Percentiles rank a stretch among this genome's conserved stretches.
Conservation (phyloP, 2,888 invertebrate species). For the Ectemnius lituratus region DNA sequence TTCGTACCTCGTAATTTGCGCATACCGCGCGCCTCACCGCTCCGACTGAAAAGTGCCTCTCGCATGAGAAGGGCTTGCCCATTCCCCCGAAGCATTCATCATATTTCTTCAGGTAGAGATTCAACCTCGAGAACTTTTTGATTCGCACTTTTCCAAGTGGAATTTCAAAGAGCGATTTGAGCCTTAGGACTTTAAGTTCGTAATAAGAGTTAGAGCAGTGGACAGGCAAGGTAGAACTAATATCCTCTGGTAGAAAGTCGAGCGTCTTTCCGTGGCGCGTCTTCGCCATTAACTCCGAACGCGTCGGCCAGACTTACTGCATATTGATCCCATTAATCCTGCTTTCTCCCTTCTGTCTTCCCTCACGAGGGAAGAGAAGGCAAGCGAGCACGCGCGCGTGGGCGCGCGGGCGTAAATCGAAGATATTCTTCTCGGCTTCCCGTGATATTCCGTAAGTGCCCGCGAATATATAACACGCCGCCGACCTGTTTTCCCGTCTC, state of each 20-base stretch:
- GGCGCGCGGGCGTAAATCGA: conserved; percentile 39
- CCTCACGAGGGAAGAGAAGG: conserved; percentile 26
- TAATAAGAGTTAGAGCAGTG: background rate
- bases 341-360: conserved; percentile 57
- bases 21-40: background rate
- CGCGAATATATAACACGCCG: conserved; percentile 13
- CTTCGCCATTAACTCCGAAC: conserved; percentile 72
- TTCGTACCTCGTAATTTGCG: conserved; percentile 36
- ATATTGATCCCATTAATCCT: conserved; percentile 76
- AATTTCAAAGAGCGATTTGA: background rate
- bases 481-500: conserved; percentile 1
- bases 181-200: too few species aligned
- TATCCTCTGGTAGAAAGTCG: conserved; percentile 33
- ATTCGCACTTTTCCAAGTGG: conserved; percentile 1
- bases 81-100: background rate
- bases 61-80: background rate
- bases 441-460: conserved; percentile 34
- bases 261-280: conserved; percentile 51
- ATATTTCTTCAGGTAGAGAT: background rate
- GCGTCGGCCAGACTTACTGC: conserved; percentile 75
- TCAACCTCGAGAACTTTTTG: background rate
- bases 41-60: background rate
- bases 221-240: conserved; percentile 14
- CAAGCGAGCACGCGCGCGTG: background rate
- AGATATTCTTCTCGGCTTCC: conserved; percentile 37